phyloP scores from a whole-genome alignment of 2,113 vertebrate species.

The Seriola quinqueradiata region DNA sequence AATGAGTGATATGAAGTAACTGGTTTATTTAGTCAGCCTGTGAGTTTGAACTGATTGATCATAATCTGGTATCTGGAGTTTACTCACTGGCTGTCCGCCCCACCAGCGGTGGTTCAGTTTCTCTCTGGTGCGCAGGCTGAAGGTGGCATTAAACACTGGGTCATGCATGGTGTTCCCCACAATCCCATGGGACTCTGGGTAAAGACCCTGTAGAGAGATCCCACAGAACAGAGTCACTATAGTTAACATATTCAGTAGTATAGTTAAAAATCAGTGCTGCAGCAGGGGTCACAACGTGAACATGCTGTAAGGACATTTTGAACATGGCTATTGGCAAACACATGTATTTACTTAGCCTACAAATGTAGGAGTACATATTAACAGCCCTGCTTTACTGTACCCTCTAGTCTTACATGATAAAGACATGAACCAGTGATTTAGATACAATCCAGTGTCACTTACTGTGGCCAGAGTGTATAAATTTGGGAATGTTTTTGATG shows the following conservation, averaged over 20 bases:
- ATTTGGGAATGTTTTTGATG: conserved; percentile 97
- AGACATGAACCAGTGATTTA: too few relatives aligned
- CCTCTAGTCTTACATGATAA: background rate
- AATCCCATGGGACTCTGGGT: conserved; percentile 98
- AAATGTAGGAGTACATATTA: conserved; percentile 24
- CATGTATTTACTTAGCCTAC: conserved; percentile 23
- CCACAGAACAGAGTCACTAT: background rate
- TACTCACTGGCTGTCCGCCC: conserved; percentile 97
- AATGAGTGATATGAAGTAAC: background rate
- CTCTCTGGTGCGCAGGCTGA: conserved; percentile 93
- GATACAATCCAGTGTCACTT: conserved; percentile 54
- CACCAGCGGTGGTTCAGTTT: conserved; percentile 99
- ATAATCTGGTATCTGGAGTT: background rate
- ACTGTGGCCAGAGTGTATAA: conserved; percentile 97
- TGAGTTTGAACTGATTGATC: background rate
- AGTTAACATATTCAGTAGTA: background rate
- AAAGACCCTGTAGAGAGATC: conserved; percentile 89
- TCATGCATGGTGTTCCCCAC: conserved; percentile 99
- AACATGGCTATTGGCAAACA: background rate
- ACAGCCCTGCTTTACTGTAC: conserved; percentile 15
- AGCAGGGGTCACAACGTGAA: background rate
- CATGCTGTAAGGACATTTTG: background rate
- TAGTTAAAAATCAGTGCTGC: background rate
- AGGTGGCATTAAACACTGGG: conserved; percentile 94
- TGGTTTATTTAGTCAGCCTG: background rate